Conservation (phyloP, 2,888 invertebrate species). For the Cepaea hortensis region DNA sequence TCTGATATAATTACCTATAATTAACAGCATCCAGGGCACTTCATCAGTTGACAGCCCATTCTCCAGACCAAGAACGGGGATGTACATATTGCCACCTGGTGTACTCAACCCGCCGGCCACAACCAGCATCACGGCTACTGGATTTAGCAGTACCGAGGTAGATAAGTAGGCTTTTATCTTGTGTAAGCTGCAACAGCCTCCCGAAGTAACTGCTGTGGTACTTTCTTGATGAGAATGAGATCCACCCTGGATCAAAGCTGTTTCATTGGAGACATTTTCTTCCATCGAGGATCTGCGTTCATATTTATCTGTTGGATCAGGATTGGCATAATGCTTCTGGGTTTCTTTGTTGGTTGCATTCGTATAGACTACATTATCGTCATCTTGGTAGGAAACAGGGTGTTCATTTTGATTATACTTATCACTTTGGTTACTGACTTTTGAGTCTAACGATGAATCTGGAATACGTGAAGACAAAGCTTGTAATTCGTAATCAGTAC, state of each 20-base stretch:
- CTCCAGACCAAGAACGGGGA: conserved; percentile 28
- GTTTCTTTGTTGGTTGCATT: neutral
- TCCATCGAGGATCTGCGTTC: neutral
- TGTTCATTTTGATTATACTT: neutral
- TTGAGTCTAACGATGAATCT: too few species aligned
- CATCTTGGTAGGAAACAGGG: neutral
- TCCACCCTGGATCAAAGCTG: neutral
- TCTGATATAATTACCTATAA: conserved; percentile 6
- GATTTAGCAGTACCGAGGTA: conserved; percentile 1
- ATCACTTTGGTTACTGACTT: neutral
- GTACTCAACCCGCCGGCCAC: conserved; percentile 35
- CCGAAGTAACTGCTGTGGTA: neutral
- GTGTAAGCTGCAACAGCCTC: neutral
- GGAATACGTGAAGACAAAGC: neutral
- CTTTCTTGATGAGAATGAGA: neutral
- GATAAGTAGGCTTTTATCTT: neutral
- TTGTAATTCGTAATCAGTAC: neutral
- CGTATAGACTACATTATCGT: neutral
- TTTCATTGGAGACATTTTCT: neutral
- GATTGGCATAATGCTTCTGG: too few species aligned
- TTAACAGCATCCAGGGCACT: conserved; percentile 31
- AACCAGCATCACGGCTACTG: conserved; percentile 34
- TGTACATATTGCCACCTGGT: conserved; percentile 3
- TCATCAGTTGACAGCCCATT: conserved; percentile 16
- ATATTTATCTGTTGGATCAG: neutral